Evolutionary conservation across 2,113 vertebrate species (phyloP).

Genomic region (Hystrix brachyura): DNA sequence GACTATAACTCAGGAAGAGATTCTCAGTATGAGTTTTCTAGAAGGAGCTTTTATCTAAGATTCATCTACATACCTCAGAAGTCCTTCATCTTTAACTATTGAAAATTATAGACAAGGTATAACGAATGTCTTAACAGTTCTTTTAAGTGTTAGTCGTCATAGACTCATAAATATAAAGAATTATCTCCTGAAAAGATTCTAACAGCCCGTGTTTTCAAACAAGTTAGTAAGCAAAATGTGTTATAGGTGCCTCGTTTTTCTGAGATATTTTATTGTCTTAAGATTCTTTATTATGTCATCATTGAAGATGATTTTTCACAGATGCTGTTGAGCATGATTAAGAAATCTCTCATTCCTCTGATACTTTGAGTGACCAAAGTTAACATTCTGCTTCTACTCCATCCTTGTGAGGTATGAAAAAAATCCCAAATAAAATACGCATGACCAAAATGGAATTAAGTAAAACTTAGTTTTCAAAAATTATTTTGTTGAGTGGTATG

Average conservation of each 20-base stretch:
- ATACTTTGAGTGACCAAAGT: background rate
- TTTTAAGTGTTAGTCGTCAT: constrained; percentile 32
- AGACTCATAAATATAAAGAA: constrained; percentile 27
- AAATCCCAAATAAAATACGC: background rate
- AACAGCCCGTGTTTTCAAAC: constrained; percentile 38
- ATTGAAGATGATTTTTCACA: constrained; percentile 35
- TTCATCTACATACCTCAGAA: constrained; percentile 34
- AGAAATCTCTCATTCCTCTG: background rate
- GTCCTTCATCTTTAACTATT: constrained; percentile 60
- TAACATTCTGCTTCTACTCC: constrained; percentile 27
- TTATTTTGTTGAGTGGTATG: constrained; percentile 34
- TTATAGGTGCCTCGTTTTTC: background rate
- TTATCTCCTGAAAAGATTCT: constrained; percentile 60
- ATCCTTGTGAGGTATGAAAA: background rate
- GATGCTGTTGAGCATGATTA: background rate
- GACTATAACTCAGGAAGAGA: constrained; percentile 43
- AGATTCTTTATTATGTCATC: constrained; percentile 18
- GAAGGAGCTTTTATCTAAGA: constrained; percentile 64
- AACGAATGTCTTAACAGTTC: constrained; percentile 35
- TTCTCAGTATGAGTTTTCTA: constrained; percentile 45
- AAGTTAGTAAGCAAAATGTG: constrained; percentile 41
- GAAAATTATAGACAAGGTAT: constrained; percentile 14
- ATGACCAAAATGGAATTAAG: background rate
- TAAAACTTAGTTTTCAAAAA: background rate
- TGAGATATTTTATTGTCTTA: constrained; percentile 32